Conservation (phyloP, 2,797 vertebrate species). For the Bradypodion pumilum region DNA sequence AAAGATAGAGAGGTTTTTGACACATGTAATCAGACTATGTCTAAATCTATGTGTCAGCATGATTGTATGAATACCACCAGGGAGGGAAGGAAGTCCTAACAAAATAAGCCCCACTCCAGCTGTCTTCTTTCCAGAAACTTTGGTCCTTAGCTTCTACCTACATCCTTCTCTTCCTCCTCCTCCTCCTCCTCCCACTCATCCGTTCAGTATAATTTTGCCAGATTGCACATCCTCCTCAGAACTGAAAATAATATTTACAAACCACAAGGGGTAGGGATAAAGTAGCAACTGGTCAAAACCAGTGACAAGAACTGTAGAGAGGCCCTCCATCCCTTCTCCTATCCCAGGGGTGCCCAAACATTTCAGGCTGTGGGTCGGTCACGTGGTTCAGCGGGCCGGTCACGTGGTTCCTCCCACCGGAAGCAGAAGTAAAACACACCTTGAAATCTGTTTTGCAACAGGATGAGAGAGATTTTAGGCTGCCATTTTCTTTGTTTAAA, state of each 20-base stretch:
- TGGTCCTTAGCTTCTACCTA: constrained; percentile 37
- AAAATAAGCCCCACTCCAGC: neutral
- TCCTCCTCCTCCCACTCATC: neutral
- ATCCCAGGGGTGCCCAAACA: too few relatives aligned
- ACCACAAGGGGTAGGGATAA: too few relatives aligned
- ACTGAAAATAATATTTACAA: neutral
- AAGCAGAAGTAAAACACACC: too few relatives aligned
- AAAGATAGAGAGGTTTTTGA: neutral
- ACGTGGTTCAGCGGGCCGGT: too few relatives aligned
- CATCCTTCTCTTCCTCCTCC: neutral
- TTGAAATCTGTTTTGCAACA: too few relatives aligned
- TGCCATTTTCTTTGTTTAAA: too few relatives aligned
- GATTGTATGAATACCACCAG: neutral
- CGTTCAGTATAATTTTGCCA: neutral
- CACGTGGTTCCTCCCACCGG: too few relatives aligned
- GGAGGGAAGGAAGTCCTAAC: too few relatives aligned
- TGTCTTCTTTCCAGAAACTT: neutral
- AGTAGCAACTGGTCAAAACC: neutral
- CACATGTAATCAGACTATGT: neutral
- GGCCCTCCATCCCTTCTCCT: neutral
- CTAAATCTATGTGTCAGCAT: neutral
- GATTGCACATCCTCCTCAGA: neutral
- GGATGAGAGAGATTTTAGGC: too few relatives aligned
- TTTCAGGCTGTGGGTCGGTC: too few relatives aligned
- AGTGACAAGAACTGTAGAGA: neutral